Percentiles rank a stretch among this genome's conserved stretches.
Conservation (phyloP, 2,888 invertebrate species). For the Scaptodrosophila latifasciaeformis region DNA sequence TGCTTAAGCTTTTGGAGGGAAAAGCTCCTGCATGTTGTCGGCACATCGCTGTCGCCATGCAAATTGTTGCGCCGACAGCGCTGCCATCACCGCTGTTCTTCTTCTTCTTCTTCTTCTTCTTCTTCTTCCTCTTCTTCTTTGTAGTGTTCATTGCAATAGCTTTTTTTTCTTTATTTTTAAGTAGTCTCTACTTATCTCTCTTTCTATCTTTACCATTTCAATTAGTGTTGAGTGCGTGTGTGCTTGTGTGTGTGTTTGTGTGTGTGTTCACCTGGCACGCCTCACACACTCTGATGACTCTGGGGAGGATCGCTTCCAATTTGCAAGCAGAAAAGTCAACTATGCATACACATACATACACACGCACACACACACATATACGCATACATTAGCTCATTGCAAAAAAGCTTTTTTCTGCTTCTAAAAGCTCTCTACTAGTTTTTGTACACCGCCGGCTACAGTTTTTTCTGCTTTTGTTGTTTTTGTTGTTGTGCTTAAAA, state of each 20-base stretch:
- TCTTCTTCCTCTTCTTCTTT: no score
- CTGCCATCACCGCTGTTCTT: no score
- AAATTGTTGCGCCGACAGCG: no score
- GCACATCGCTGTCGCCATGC: background rate
- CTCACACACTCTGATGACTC: constrained; percentile 5
- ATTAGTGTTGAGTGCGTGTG: constrained; percentile 28
- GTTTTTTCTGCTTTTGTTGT: constrained; percentile 20
- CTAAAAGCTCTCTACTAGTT: constrained; percentile 41
- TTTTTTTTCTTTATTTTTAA: constrained; percentile 4
- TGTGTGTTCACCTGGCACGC: constrained; percentile 2
- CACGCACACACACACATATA: constrained; percentile 11
- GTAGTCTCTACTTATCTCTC: no score
- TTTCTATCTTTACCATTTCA: no score
- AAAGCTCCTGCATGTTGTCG: background rate
- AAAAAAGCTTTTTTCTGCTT: no score
- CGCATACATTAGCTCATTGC: no score
- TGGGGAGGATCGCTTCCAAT: constrained; percentile 26
- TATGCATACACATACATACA: constrained; percentile 29
- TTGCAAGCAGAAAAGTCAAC: constrained; percentile 32
- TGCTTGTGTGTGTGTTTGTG: constrained; percentile 13
- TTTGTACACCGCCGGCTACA: constrained; percentile 17
- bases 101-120: no score
- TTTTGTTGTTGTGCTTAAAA: constrained; percentile 27
- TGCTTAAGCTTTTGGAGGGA: background rate
- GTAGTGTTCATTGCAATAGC: background rate